Evolutionary conservation across 1,140 invertebrate genomes (phyloP).

Genomic region (Drosophila ficusphila): DNA sequence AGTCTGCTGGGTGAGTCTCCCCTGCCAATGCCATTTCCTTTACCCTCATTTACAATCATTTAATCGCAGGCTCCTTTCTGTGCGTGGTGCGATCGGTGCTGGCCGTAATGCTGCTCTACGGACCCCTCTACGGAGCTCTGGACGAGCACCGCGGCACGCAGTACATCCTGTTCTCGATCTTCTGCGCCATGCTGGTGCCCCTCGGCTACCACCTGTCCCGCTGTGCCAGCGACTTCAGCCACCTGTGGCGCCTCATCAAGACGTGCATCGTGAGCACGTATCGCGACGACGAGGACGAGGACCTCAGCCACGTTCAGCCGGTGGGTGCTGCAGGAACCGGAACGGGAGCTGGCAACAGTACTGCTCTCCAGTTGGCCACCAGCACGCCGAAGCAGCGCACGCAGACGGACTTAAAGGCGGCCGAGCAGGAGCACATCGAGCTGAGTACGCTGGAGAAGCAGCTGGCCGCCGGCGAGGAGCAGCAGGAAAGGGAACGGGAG

Average conservation of each 20-base stretch:
- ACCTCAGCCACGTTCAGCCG: conserved; percentile 51
- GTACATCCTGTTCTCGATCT: conserved; percentile 97
- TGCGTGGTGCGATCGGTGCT: conserved; percentile 91
- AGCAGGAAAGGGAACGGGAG: background rate
- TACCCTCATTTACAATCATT: conserved; percentile 60
- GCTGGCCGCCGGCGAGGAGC: conserved; percentile 26
- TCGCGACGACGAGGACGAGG: conserved; percentile 84
- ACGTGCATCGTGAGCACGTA: conserved; percentile 81
- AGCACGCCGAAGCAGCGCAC: conserved; percentile 40
- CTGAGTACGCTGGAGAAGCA: conserved; percentile 68
- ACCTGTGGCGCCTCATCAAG: conserved; percentile 95
- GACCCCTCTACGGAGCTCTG: conserved; percentile 94
- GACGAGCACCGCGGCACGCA: conserved; percentile 93
- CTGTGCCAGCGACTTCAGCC: conserved; percentile 94
- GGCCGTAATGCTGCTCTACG: conserved; percentile 93
- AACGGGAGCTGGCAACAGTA: background rate
- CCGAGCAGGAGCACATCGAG: conserved; percentile 68
- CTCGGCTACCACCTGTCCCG: conserved; percentile 97
- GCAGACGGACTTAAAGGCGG: background rate
- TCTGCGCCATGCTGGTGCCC: conserved; percentile 94
- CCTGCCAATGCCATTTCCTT: background rate
- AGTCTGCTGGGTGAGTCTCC: conserved; percentile 87
- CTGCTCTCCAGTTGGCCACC: conserved; percentile 27
- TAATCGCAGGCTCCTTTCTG: conserved; percentile 90
- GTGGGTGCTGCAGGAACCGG: background rate